phyloP scores from a whole-genome alignment of 2,797 vertebrate genomes.

The Pygocentrus nattereri region DNA sequence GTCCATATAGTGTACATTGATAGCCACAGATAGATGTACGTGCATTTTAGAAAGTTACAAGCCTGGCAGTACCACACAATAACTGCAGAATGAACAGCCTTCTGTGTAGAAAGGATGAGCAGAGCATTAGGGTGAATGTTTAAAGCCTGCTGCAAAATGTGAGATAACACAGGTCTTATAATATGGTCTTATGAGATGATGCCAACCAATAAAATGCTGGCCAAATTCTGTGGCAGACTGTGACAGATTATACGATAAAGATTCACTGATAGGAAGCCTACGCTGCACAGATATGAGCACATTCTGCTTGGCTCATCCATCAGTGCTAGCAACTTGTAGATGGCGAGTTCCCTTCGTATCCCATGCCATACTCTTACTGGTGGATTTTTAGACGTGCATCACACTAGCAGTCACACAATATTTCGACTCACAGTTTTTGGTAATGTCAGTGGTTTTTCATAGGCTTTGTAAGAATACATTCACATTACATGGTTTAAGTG shows the following conservation, averaged over 20 bases:
- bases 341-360: neutral
- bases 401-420: no score
- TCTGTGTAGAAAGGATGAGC: neutral
- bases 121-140: neutral
- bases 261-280: neutral
- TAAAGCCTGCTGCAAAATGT: constrained; percentile 11
- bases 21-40: neutral
- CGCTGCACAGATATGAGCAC: neutral
- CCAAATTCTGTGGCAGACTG: neutral
- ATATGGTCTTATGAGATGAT: neutral
- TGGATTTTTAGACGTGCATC: neutral
- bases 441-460: no score
- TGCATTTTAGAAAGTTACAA: neutral
- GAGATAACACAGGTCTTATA: neutral
- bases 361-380: neutral
- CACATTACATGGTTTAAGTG: no score
- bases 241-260: constrained; percentile 1
- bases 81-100: neutral
- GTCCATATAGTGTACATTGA: no score
- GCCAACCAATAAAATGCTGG: neutral
- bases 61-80: neutral
- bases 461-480: no score
- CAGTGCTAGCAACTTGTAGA: no score
- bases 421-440: no score
- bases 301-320: neutral